Evolutionary conservation across 2,113 vertebrate species (phyloP), one percentile per base, ranked within the genome.

Genomic region (Conger conger): DNA sequence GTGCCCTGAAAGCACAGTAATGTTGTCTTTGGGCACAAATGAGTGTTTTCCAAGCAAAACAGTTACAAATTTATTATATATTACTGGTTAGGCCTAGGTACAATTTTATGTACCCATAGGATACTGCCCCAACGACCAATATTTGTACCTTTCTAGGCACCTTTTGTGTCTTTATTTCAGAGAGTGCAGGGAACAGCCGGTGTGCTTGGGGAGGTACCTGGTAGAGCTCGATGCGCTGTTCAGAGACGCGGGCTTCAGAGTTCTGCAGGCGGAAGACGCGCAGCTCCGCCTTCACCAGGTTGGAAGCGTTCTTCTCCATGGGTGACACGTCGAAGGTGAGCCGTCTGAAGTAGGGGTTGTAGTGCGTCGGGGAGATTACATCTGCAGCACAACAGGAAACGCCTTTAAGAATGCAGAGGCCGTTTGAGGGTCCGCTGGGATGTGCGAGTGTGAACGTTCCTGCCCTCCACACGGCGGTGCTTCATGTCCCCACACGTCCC

Each of bases 151-250:
- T n/a, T n/a, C n/a, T n/a, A n/a, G n/a, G n/a, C n/a, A n/a, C n/a
- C n/a, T n/a, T n/a, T n/a, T n/a, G n/a, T n/a, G n/a, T n/a, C n/a
- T n/a, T n/a, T n/a, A n/a, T n/a, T n/a, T 7, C 27, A 68, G 5
- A 68, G 63, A 7, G 27, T 5, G 11, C 5, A 76, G 30, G n/a
- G n/a, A 4, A 54, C 4, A 2, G 30, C 82, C 2, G 40, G 17
- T 35, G 23, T 16, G 53, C 20, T n/a, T 16, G 9, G 18, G 33
- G 38, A 60, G 37, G 73, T 94, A 99, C 98, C 98, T 99, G 98
- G 88, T 99, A 99, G 2, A 99, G 95, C 88, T 99, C 98, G 11
- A 99, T 98, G 50, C 98, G 95, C 85, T 99, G 98, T 82, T 99
- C 98, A 0, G 96, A 93, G 82, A 98, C 97, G 4, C 94, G 92